phyloP scores from a whole-genome alignment of 1,140 invertebrate genomes.

The Drosophila punjabiensis region DNA sequence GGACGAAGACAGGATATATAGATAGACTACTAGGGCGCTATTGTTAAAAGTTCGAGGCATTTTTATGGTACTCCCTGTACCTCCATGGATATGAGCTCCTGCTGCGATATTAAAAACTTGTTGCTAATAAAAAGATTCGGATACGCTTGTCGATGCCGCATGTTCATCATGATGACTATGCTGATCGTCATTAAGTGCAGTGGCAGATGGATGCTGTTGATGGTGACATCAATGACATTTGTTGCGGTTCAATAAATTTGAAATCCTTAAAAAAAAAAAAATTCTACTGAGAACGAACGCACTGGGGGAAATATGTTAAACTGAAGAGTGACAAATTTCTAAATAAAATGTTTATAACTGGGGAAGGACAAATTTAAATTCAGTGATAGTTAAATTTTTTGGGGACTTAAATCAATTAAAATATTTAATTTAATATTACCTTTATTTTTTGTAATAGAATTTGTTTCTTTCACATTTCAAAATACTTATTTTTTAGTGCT shows the following conservation, averaged over 20 bases:
- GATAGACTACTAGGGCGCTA: conserved; percentile 62
- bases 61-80: conserved; percentile 51
- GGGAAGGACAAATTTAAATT: not conserved
- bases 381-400: not conserved
- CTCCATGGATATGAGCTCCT: conserved; percentile 52
- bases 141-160: conserved; percentile 50
- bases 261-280: conserved; percentile 61
- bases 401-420: too few species aligned
- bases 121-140: conserved; percentile 77
- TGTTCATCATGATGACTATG: conserved; percentile 35
- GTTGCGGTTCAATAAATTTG: conserved; percentile 83
- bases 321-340: too few species aligned
- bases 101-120: conserved; percentile 81
- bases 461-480: too few species aligned
- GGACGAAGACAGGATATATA: conserved; percentile 30
- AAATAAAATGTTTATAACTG: too few species aligned
- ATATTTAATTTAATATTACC: too few species aligned
- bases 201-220: conserved; percentile 39
- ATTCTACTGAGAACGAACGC: not conserved
- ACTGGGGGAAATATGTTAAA: not conserved
- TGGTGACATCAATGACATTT: conserved; percentile 82
- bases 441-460: too few species aligned
- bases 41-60: conserved; percentile 66
- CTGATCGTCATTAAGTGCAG: conserved; percentile 38
- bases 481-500: too few species aligned